Base-by-base conservation (phyloP, 2,113 vertebrate genomes). In the Pyrgilauda ruficollis region DNA sequence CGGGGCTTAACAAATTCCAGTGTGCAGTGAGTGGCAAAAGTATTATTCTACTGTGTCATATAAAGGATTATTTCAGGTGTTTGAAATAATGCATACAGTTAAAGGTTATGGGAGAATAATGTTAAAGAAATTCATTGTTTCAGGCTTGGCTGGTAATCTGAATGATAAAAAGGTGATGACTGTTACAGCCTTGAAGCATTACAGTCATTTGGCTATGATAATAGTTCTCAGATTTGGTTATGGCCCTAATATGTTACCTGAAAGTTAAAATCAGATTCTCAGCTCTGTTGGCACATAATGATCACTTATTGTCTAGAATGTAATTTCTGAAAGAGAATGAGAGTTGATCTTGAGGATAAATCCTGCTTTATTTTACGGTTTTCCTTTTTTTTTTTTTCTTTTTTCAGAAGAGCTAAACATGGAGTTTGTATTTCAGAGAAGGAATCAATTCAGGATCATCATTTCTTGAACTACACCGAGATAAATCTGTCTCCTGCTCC, bases 131-230 rank as follows among this genome's bases (percentile, higher is more conserved):
- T 90, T 82, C 80, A 93, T 93, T 79, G 74, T 76, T 92, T 92
- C 92, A 88, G 90, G 81, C 73, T 78, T 84, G 78, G 84, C 59
- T 92, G 89, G 72, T 93, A 93, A 92, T 96, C 73, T 41, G 80
- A 86, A 87, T 93, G 92, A 96, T 92, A 89, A 95, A 95, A 97
- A 92, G 84, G 90, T 87, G 94, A 95, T 84, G 90, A 62, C 74
- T 94, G 46, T 93, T 97, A 92, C 10, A 89, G 84, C 85, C 87
- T 90, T 94, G 79, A 95, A 96, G 92, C 96, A 95, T 95, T 93
- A 94, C 91, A 95, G 88, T 87, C 93, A 96, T 97, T 95, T 93
- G 85, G 56, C 87, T 94, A 94, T 72, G 88, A 96, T 94, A 96
- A 92, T 96, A 95, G 93, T 96, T 67, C 82, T 96, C 85, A 96